phyloP scores from a whole-genome alignment of 2,113 vertebrate genomes.

The Phocoena phocoena region DNA sequence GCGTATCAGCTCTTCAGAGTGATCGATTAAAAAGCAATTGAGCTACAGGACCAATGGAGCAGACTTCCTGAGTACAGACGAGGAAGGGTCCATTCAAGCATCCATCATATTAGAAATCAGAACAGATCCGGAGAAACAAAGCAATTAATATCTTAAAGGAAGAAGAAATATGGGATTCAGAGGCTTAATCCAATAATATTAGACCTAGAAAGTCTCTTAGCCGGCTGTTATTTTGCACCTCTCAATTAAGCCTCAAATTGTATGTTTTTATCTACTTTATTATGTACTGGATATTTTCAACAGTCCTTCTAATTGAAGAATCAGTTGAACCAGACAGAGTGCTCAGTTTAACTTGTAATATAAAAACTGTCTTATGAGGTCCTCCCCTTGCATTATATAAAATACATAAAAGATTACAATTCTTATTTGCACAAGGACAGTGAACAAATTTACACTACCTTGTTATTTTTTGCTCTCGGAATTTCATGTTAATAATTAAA shows the following conservation, averaged over 20 bases:
- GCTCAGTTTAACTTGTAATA: neutral
- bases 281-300: neutral
- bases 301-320: neutral
- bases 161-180: neutral
- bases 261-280: neutral
- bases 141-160: neutral
- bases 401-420: neutral
- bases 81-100: neutral
- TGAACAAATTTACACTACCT: neutral
- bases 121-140: neutral
- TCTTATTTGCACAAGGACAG: neutral
- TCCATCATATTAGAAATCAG: slow-evolving; percentile 31
- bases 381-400: neutral
- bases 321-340: neutral
- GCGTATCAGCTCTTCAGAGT: neutral
- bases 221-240: neutral
- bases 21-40: slow-evolving; percentile 53
- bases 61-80: neutral
- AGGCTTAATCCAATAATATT: neutral
- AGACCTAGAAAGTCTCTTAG: neutral
- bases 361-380: neutral
- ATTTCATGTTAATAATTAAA: neutral
- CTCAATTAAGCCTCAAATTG: neutral
- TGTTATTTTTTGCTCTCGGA: neutral
- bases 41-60: neutral